Evolutionary conservation across 2,797 vertebrate genomes (phyloP).

Genomic region (Gouania willdenowi): DNA sequence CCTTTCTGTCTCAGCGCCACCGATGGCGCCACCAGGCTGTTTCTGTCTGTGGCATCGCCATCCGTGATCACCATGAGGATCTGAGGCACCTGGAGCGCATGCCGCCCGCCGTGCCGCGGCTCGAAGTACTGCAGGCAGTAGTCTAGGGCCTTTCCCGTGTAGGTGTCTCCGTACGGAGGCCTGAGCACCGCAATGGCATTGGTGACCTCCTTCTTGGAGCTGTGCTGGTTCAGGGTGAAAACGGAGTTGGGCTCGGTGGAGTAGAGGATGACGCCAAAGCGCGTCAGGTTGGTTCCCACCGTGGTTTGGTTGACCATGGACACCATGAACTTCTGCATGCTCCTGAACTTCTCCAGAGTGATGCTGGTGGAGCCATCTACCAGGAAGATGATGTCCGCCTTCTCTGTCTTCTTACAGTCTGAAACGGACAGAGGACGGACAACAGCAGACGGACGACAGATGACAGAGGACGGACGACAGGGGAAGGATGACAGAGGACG

Average conservation of each 20-base stretch:
- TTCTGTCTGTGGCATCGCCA: slow-evolving; percentile 59
- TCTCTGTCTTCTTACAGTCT: slow-evolving; percentile 74
- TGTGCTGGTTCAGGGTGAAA: slow-evolving; percentile 60
- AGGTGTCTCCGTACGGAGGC: slow-evolving; percentile 37
- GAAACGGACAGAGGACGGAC: no score
- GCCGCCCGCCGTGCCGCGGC: slow-evolving; percentile 57
- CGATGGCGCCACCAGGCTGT: slow-evolving; percentile 30
- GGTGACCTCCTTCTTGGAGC: slow-evolving; percentile 48
- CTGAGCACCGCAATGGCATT: slow-evolving; percentile 54
- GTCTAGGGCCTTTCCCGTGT: slow-evolving; percentile 69
- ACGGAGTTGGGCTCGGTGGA: slow-evolving; percentile 22
- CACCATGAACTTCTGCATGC: slow-evolving; percentile 74
- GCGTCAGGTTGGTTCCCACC: slow-evolving; percentile 65
- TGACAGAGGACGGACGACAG: no score
- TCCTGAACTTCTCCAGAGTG: slow-evolving; percentile 44
- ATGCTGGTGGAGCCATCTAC: slow-evolving; percentile 74
- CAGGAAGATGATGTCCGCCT: slow-evolving; percentile 82
- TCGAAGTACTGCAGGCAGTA: slow-evolving; percentile 65
- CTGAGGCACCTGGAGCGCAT: slow-evolving; percentile 49
- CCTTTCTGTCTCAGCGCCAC: slow-evolving; percentile 34
- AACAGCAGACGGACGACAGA: no score
- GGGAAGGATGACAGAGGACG: no score
- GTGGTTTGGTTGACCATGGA: slow-evolving; percentile 72
- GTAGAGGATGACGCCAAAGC: slow-evolving; percentile 73
- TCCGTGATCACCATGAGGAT: slow-evolving; percentile 81